A percentile compares a stretch with the other conserved stretches of the same genome.
Evolutionary conservation across 2,888 invertebrate genomes (phyloP).

Genomic region (Clunio marinus): DNA sequence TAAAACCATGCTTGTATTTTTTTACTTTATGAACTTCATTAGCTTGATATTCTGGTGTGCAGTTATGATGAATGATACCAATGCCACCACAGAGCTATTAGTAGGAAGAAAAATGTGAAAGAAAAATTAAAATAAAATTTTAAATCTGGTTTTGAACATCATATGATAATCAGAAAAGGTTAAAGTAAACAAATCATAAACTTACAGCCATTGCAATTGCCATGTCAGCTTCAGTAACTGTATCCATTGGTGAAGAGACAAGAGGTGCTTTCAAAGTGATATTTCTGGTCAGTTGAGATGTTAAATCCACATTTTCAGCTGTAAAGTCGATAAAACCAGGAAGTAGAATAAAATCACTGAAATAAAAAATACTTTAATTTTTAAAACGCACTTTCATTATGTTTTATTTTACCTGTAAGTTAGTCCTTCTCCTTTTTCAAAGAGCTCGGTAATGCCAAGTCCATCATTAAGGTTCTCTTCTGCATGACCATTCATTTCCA

Average conservation of each 20-base stretch:
- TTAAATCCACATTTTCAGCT: slow-evolving; percentile 85
- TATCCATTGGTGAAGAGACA: slow-evolving; percentile 99
- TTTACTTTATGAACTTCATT: slow-evolving; percentile 95
- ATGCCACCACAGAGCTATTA: slow-evolving; percentile 85
- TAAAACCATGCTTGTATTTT: slow-evolving; percentile 99
- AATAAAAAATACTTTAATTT: too few species aligned
- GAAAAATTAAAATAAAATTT: too few species aligned
- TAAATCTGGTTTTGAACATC: too few species aligned
- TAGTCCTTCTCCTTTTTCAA: slow-evolving; percentile 77
- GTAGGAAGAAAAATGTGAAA: neutral
- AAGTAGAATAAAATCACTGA: slow-evolving; percentile 86
- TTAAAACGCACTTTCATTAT: too few species aligned
- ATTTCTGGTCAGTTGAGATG: slow-evolving; percentile 84
- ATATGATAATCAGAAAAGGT: too few species aligned
- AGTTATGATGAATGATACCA: slow-evolving; percentile 96
- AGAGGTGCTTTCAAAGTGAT: slow-evolving; percentile 86
- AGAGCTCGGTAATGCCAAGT: slow-evolving; percentile 75
- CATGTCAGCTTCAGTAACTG: slow-evolving; percentile 98
- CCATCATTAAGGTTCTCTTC: slow-evolving; percentile 59
- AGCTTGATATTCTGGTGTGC: slow-evolving; percentile 88
- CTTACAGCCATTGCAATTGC: slow-evolving; percentile 96
- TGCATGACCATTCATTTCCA: neutral
- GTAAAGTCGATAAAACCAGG: slow-evolving; percentile 96
- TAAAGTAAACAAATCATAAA: too few species aligned
- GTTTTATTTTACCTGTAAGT: slow-evolving; percentile 91